Base-by-base conservation (phyloP, 2,113 vertebrate species). In the Thinocorus orbignyianus region DNA sequence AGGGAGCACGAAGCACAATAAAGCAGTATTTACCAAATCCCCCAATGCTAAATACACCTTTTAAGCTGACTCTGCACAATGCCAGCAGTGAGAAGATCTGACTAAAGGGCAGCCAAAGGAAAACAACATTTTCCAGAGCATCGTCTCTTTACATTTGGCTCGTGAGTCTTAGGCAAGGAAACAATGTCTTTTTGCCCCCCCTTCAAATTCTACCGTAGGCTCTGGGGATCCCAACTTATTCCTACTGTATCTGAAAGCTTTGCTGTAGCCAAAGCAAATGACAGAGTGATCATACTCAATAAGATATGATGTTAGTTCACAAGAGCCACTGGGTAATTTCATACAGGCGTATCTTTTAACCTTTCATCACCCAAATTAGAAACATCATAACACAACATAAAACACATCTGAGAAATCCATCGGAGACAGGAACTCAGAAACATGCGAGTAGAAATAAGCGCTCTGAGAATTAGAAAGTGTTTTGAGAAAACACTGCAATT, bases 31-130 rank as follows among this genome's bases (percentile, higher is more conserved):
- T 97, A 97, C 93, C 74, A 91, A 94, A 93, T 92, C 88, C 76
- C 86, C 92, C 92, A 60, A 87, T 89, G 74, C 92, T 97, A 96
- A 97, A 94, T 96, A 96, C 92, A 96, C 89, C 95, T 98, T 97
- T 97, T 95, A 94, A 93, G 86, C 92, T 97, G 96, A 97, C 84
- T 96, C 28, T 28, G 89, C 92, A 97, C 84, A 95, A 86, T 52
- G 83, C 88, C 78, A 49, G 81, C 92, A 91, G 65, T 64, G 91
- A 93, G 91, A 94, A 95, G 77, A 93, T 91, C 91, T 95, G 96
- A 96, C 90, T 96, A 95, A 86, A 97, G 94, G 94, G 94, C 84
- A 97, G 94, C 88, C 88, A 92, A 87, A 96, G 93, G 94, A 97
- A 96, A 96, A 96, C 78, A 92, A 91, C 93, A 93, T 97, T 97